Base-by-base conservation (phyloP, 2,888 invertebrate species). In the Drepana falcataria region DNA sequence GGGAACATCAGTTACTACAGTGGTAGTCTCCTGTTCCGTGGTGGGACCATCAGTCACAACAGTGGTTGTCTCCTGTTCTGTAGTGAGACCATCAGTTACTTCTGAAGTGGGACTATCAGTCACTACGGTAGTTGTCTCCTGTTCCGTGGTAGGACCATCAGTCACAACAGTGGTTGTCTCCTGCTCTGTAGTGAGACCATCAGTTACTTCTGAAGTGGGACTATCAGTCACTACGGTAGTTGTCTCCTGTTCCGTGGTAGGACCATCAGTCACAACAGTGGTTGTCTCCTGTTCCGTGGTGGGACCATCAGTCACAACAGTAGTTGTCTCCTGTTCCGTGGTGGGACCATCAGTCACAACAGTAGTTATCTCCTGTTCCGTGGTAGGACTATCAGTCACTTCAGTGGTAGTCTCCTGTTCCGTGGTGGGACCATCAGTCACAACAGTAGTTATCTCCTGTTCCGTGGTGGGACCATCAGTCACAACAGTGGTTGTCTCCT, bases 171-270 rank as follows among this genome's bases (percentile, higher is more conserved):
- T 52, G 2, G 51, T 52, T 0, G 9, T 54, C 44, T 48, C 54
- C 3, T 37, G 37, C 1, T 52, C 51, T 37, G 51, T 57, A 6
- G 53, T 59, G 44, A 59, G 63, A 6, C 54, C 35, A 5, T 52
- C 52, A 6, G 52, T 56, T 35, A 48, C 49, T 41, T 35, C 41
- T 34, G 53, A 48, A 3, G 52, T 49, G 4, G 48, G 35, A n/a
- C 48, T 35, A 2, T 37, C 44, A 9, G 47, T 44, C 2, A 33
- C 48, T 35, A 6, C 35, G 0, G 35, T 47, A 21, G 37, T 49
- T 3, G 51, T 55, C 0, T 40, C n/a, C 35, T 48, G 21, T 33
- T 51, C 48, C 33, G 44, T 41, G 2, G 48, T 51, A 3, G 51
- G 51, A 7, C 21, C 5, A 51, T 52, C 47, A 21, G 53, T 6